phyloP scores from a whole-genome alignment of 2,888 invertebrate species.

The Drosophila kuntzei region DNA sequence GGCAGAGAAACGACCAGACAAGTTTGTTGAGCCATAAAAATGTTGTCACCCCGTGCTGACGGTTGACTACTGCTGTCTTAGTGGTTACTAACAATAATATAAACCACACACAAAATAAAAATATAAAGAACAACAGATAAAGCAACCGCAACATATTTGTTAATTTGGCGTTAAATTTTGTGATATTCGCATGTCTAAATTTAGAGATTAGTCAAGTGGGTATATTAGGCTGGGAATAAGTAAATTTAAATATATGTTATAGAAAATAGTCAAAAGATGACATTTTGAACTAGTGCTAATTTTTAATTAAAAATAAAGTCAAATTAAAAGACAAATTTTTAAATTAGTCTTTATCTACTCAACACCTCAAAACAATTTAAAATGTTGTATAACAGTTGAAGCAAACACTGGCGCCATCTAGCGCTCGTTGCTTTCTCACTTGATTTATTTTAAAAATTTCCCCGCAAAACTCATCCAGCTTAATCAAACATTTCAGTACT shows the following conservation, averaged over 20 bases:
- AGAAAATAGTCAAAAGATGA: too few relatives aligned
- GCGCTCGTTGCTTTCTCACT: neutral
- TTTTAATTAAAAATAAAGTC: too few relatives aligned
- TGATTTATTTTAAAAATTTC: constrained; percentile 1
- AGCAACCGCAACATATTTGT: constrained; percentile 33
- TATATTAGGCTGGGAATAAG: neutral
- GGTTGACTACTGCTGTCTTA: constrained; percentile 9
- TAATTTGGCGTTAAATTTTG: constrained; percentile 47
- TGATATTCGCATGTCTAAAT: constrained; percentile 16
- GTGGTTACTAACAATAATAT: constrained; percentile 12
- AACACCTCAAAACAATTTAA: too few relatives aligned
- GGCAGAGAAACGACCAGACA: constrained; percentile 42
- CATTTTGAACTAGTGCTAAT: too few relatives aligned
- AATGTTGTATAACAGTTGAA: neutral
- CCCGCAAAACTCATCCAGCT: neutral
- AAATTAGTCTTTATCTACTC: too few relatives aligned
- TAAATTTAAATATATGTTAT: too few relatives aligned
- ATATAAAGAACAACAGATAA: constrained; percentile 2
- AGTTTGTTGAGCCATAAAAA: constrained; percentile 57
- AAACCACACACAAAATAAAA: neutral
- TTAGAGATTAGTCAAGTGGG: constrained; percentile 6
- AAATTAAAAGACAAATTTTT: neutral
- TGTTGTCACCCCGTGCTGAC: constrained; percentile 42
- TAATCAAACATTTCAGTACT: constrained; percentile 1
- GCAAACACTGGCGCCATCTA: constrained; percentile 1